Conservation (phyloP, 2,113 vertebrate species). For the Calyptomena viridis region DNA sequence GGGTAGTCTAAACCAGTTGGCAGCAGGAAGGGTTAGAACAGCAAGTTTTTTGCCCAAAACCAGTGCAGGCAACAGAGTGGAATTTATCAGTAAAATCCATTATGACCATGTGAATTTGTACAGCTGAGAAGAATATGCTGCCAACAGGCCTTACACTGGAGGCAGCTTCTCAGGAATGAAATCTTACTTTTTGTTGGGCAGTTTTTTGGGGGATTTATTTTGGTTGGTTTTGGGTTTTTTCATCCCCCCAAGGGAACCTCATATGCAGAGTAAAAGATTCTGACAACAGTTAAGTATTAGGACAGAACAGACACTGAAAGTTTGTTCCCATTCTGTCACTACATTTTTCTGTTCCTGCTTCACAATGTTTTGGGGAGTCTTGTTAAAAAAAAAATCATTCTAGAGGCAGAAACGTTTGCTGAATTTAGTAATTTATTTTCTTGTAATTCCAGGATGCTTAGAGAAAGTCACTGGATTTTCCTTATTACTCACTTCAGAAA, state of each 20-base stretch:
- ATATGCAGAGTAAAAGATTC: not conserved
- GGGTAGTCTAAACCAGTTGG: not conserved
- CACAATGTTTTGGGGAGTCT: not conserved
- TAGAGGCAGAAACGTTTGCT: not conserved
- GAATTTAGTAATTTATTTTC: not conserved
- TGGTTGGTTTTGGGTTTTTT: not conserved
- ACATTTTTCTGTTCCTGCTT: not conserved
- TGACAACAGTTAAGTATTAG: not conserved
- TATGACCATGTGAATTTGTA: not conserved
- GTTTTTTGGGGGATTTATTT: not conserved
- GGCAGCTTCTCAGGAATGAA: not conserved
- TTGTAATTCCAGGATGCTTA: not conserved
- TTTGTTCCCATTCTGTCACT: not conserved
- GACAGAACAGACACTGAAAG: not conserved
- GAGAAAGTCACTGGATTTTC: not conserved
- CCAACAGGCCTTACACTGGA: not conserved
- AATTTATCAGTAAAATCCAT: not conserved
- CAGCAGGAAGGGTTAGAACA: not conserved
- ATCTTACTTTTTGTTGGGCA: not conserved
- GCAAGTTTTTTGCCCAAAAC: not conserved
- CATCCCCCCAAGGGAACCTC: not conserved
- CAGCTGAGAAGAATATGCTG: not conserved
- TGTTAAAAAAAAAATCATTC: not conserved
- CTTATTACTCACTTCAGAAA: not conserved
- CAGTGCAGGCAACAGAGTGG: not conserved